Percentiles rank a stretch among this genome's conserved stretches.
Evolutionary conservation across 2,888 invertebrate genomes (phyloP).

Genomic region (Galerucella nymphaeae): DNA sequence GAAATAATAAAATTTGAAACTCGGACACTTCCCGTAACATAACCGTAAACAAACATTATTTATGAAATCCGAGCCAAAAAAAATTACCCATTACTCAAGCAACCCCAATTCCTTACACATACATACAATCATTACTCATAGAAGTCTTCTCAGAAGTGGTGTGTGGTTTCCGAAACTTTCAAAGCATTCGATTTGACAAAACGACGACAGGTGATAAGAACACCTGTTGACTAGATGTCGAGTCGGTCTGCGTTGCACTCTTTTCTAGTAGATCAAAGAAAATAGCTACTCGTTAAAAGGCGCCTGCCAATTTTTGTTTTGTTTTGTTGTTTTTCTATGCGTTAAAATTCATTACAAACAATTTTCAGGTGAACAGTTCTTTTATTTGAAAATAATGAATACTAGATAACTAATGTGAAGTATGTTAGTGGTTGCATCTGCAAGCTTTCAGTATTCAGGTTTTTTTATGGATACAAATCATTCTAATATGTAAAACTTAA

Average conservation of each 20-base stretch:
- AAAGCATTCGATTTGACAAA: background rate
- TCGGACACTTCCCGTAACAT: background rate
- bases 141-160: constrained; percentile 36
- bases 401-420: no score
- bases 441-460: no score
- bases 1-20: no score
- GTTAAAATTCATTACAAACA: background rate
- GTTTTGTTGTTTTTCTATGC: constrained; percentile 5
- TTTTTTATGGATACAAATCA: no score
- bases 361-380: no score
- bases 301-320: constrained; percentile 26
- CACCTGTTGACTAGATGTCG: constrained; percentile 6
- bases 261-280: constrained; percentile 23
- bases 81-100: background rate
- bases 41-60: background rate
- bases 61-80: background rate
- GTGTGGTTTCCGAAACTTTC: constrained; percentile 33
- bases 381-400: no score
- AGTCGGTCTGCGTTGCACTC: background rate
- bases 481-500: no score
- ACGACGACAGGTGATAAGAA: constrained; percentile 1
- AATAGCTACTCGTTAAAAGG: constrained; percentile 24
- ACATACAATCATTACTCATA: constrained; percentile 36
- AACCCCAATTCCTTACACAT: constrained; percentile 23
- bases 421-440: no score